Conservation (phyloP, 2,888 invertebrate species). For the Busseola fusca region DNA sequence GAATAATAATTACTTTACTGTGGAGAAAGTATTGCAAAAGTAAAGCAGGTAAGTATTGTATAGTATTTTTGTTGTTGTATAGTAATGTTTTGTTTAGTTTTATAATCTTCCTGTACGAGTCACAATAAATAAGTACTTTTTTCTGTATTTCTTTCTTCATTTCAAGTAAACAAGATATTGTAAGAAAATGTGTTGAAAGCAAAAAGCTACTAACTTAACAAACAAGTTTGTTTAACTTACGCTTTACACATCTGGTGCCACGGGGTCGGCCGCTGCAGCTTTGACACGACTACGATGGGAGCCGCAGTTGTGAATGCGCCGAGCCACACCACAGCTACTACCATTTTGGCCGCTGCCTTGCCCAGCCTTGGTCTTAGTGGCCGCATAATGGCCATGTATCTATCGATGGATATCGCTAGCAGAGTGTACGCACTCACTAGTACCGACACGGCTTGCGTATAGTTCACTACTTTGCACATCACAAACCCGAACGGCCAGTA, state of each 20-base stretch:
- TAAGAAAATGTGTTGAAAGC: constrained; percentile 12
- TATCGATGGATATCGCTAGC: constrained; percentile 96
- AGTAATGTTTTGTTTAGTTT: no score
- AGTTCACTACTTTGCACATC: constrained; percentile 95
- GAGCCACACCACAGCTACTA: constrained; percentile 93
- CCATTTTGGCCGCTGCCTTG: constrained; percentile 91
- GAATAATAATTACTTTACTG: constrained; percentile 3
- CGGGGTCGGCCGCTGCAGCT: constrained; percentile 89
- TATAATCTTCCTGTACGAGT: no score
- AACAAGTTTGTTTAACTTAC: constrained; percentile 83
- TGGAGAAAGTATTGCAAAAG: neutral
- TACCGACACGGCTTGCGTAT: constrained; percentile 94
- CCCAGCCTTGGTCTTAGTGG: constrained; percentile 95
- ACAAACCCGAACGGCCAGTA: constrained; percentile 96
- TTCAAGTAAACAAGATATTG: neutral
- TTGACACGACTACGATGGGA: constrained; percentile 94
- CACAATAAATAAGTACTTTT: no score
- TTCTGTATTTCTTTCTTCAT: no score
- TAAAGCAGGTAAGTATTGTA: no score
- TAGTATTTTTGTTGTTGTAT: no score
- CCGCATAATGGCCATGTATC: constrained; percentile 97
- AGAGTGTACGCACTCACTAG: constrained; percentile 96
- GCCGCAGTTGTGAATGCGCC: constrained; percentile 94
- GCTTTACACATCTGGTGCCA: constrained; percentile 91
- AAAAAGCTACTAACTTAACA: neutral